phyloP scores from a whole-genome alignment of 2,113 vertebrate species.

The Isurus oxyrinchus region DNA sequence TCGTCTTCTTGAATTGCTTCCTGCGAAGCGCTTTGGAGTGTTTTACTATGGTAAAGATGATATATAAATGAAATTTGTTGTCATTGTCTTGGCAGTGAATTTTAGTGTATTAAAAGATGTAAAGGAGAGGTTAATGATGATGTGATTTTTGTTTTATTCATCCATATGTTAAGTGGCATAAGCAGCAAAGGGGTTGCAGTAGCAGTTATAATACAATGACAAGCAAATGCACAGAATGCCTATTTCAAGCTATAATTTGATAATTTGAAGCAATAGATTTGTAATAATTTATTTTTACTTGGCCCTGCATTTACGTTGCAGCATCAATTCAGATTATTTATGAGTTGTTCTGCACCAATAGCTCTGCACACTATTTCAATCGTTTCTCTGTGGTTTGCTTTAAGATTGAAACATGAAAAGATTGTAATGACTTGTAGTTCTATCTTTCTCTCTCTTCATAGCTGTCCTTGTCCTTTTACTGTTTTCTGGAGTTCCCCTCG shows the following conservation, averaged over 20 bases:
- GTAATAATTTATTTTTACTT: not conserved
- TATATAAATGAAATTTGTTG: not conserved
- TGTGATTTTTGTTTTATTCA: not conserved
- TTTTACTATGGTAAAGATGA: no score
- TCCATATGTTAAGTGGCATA: not conserved
- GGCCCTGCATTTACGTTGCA: not conserved
- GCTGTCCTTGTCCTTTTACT: not conserved
- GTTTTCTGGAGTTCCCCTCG: not conserved
- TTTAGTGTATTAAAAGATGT: not conserved
- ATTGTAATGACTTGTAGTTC: not conserved
- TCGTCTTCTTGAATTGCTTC: no score
- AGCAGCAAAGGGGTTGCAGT: not conserved
- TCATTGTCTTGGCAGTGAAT: not conserved
- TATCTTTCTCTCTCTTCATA: not conserved
- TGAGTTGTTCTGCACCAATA: not conserved
- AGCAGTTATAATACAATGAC: not conserved
- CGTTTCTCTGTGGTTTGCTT: not conserved
- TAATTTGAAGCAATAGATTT: not conserved
- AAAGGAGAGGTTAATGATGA: not conserved
- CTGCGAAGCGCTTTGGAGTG: no score
- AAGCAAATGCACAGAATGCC: not conserved
- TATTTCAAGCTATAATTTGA: not conserved
- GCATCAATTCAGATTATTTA: not conserved
- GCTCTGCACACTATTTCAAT: not conserved
- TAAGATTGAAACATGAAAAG: not conserved